phyloP scores from a whole-genome alignment of 2,113 vertebrate species.

The Platycercus adscitus region DNA sequence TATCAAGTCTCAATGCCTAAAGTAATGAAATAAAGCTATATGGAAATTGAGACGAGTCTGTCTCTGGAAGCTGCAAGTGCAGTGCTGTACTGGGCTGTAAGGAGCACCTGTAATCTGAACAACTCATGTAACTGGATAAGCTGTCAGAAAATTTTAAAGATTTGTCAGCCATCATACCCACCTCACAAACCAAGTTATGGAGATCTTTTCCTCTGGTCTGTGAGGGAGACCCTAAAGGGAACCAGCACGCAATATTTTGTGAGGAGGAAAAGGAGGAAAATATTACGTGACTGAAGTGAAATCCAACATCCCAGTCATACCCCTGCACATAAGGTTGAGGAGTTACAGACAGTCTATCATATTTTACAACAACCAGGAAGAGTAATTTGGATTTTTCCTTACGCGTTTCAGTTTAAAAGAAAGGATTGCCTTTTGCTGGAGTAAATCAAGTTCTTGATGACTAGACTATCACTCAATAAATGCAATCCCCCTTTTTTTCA shows the following conservation, averaged over 20 bases:
- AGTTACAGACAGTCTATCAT: background rate
- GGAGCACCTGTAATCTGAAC: background rate
- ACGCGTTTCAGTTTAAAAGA: background rate
- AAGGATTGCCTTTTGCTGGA: background rate
- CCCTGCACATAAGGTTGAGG: background rate
- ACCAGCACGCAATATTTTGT: background rate
- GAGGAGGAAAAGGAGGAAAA: background rate
- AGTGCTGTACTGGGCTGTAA: background rate
- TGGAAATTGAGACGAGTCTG: background rate
- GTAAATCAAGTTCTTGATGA: background rate
- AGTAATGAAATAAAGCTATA: background rate
- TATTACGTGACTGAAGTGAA: background rate
- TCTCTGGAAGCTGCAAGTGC: background rate
- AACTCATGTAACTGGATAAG: conserved; percentile 1
- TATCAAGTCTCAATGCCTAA: background rate
- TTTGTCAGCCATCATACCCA: background rate
- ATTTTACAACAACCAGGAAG: background rate
- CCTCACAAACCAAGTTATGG: background rate
- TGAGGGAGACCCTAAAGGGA: background rate
- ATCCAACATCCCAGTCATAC: background rate
- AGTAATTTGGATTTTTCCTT: background rate
- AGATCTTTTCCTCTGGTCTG: background rate
- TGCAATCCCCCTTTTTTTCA: background rate
- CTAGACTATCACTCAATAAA: background rate
- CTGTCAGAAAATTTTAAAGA: background rate